phyloP scores from a whole-genome alignment of 2,113 vertebrate genomes.

The Dascyllus trimaculatus region DNA sequence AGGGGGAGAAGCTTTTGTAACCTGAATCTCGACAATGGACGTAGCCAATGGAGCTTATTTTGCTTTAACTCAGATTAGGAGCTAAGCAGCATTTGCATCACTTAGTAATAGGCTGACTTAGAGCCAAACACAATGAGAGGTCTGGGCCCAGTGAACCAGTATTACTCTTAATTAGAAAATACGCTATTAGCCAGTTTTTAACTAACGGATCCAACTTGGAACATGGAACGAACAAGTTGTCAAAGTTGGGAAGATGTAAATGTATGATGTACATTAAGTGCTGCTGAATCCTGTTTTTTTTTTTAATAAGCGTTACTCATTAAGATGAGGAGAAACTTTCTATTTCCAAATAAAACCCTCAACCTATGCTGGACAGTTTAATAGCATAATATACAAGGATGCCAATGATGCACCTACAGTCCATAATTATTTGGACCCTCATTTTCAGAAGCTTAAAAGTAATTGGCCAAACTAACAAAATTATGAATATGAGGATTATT shows the following conservation, averaged over 20 bases:
- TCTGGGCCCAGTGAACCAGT: conserved; percentile 33
- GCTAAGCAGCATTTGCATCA: conserved; percentile 43
- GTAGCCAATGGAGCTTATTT: conserved; percentile 20
- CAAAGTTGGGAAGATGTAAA: background rate
- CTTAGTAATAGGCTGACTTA: conserved; percentile 24
- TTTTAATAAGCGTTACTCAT: conserved; percentile 4
- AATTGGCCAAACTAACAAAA: no score
- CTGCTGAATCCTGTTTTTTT: background rate
- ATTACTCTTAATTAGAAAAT: conserved; percentile 40
- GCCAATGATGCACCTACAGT: no score
- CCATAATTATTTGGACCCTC: no score
- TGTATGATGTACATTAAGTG: background rate
- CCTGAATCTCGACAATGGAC: conserved; percentile 26
- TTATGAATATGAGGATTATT: no score
- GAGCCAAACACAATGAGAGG: conserved; percentile 35
- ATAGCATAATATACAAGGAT: background rate
- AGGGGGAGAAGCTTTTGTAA: conserved; percentile 29
- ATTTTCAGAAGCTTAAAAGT: no score
- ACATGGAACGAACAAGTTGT: background rate
- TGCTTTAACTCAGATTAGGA: conserved; percentile 35
- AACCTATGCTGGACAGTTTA: background rate
- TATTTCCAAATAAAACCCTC: background rate
- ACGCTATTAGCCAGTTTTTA: conserved; percentile 20
- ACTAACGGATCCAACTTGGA: conserved; percentile 32
- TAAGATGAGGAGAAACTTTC: background rate